These are phyloP conservation scores for Lagodon rhomboides DNA, from an alignment of 2,797 vertebrate genomes.

Conservation along the genomic window DNA sequence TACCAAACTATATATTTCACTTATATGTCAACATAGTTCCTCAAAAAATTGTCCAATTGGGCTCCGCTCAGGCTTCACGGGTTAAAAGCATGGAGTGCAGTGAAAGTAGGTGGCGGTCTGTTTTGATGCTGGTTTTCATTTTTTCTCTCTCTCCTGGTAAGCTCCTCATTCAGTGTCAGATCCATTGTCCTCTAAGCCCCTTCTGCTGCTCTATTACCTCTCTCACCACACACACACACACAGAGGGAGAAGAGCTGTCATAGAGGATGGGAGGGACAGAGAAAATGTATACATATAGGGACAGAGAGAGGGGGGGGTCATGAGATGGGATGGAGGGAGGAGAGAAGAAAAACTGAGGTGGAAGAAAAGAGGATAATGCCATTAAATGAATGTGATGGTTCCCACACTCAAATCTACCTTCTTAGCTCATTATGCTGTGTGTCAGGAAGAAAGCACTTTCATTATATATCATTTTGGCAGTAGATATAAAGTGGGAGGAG, in stretches of 20 bases:
- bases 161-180: conserved; percentile 53
- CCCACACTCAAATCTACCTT: neutral
- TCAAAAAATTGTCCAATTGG: no score
- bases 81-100: neutral
- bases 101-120: conserved; percentile 4
- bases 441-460: neutral
- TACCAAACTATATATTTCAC: no score
- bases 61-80: no score
- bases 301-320: no score
- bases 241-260: no score
- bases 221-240: conserved; percentile 10
- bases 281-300: neutral
- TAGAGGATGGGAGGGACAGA: neutral
- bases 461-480: neutral
- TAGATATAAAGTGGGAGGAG: neutral
- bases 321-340: neutral
- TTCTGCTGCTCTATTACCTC: conserved; percentile 65
- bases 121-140: conserved; percentile 22
- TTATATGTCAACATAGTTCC: no score
- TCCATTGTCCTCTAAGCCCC: conserved; percentile 68
- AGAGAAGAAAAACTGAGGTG: neutral
- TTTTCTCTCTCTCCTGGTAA: conserved; percentile 39
- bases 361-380: neutral
- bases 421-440: neutral
- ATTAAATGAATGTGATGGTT: neutral